Base-by-base conservation (phyloP, 1,140 invertebrate species). In the Periplaneta americana region DNA sequence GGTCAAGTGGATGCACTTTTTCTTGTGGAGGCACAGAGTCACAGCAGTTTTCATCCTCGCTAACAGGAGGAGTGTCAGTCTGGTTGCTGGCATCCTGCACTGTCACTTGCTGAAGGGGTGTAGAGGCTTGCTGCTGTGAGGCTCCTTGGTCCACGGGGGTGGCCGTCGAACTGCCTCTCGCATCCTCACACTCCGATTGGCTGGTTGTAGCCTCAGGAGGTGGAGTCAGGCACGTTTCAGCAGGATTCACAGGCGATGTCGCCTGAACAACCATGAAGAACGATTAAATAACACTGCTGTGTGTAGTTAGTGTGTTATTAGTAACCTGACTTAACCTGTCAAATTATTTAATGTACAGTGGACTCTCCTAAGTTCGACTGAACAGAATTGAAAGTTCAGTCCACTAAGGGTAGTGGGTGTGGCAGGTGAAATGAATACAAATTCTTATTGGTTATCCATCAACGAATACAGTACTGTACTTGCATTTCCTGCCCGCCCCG, bases 41-140 rank as follows among this genome's bases (percentile, higher is more conserved):
- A 66, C 22, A 66, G 48, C 48, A 66, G 48, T n/a, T 79, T n/a
- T 84, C 83, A 9, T 90, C 89, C 6, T 90, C 88, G 10, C 87
- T 85, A 2, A 85, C 83, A 31, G 88, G 87, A 0, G 91, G 91
- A 2, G 91, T 90, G 83, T 95, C 94, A 0, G 94, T 95, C 88
- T 96, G 95, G 85, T 95, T 95, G 28, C 94, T 95, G 0, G 94
- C 94, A 84, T 96, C 94, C 87, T 92, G 94, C 75, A 95, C 94
- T 28, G 90, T 90, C 10, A 86, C 85, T n/a, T n/a, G n/a, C n/a
- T n/a, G n/a, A n/a, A n/a, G n/a, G 33, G 78, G 77, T 17, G 66
- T 86, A 74, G 87, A 87, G 80, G 87, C 88, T 8, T 87, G 82
- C 90, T 88, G 82, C 90, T 91, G 3, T 84, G 85, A 77, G 89